phyloP scores from a whole-genome alignment of 2,888 invertebrate species.

The Plagodis pulveraria region DNA sequence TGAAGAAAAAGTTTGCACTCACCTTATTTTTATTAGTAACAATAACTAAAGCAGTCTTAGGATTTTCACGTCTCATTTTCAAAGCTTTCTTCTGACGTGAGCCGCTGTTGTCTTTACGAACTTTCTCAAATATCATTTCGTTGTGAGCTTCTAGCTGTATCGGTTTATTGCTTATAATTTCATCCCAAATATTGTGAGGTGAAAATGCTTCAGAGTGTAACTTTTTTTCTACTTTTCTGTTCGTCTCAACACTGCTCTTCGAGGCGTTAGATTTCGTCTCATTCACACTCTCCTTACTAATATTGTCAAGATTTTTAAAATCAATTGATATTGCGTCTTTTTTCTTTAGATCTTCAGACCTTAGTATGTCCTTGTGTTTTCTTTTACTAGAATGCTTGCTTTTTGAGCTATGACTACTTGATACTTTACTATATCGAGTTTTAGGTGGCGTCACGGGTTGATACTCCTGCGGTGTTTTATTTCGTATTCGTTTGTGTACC shows the following conservation, averaged over 20 bases:
- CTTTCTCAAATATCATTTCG: slow-evolving; percentile 12
- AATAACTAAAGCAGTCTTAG: slow-evolving; percentile 31
- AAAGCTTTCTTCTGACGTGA: neutral
- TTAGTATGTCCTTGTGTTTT: neutral
- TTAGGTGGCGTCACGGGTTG: slow-evolving; percentile 15
- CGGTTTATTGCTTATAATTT: slow-evolving; percentile 44
- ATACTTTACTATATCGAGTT: slow-evolving; percentile 28
- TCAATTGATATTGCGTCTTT: neutral
- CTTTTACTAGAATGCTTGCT: slow-evolving; percentile 1
- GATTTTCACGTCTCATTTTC: neutral
- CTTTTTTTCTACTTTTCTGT: slow-evolving; percentile 38
- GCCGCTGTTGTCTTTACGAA: slow-evolving; percentile 1
- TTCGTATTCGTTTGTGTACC: neutral
- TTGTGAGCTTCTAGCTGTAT: slow-evolving; percentile 38
- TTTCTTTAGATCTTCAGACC: neutral
- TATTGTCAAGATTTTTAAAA: slow-evolving; percentile 1
- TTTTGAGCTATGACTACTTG: neutral
- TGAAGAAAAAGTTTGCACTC: neutral
- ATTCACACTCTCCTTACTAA: neutral
- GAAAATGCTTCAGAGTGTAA: slow-evolving; percentile 44
- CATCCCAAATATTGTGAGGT: slow-evolving; percentile 46
- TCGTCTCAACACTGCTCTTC: slow-evolving; percentile 1
- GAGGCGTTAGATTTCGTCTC: neutral
- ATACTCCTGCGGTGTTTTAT: slow-evolving; percentile 2
- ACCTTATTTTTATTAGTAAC: slow-evolving; percentile 31